phyloP scores from a whole-genome alignment of 1,140 invertebrate species.

The Drepana arcuata region DNA sequence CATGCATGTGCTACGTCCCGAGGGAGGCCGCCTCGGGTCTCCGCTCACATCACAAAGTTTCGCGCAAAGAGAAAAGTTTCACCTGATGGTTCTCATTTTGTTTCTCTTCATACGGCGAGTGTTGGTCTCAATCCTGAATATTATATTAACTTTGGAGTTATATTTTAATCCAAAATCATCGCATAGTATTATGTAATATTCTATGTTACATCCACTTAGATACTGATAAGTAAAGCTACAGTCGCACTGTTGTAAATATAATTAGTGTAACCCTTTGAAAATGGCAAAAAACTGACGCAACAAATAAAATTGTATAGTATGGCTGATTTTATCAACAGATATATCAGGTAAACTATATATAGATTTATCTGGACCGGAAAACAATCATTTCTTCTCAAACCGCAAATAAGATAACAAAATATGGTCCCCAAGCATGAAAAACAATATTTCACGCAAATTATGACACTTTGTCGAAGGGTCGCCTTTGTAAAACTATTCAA shows the following conservation, averaged over 20 bases:
- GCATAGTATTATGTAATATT: too few relatives aligned
- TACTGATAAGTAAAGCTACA: slow-evolving; percentile 7
- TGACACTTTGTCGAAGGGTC: slow-evolving; percentile 54
- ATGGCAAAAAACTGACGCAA: too few relatives aligned
- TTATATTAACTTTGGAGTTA: slow-evolving; percentile 13
- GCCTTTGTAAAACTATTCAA: slow-evolving; percentile 50
- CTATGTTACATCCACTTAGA: too few relatives aligned
- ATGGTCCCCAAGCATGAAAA: slow-evolving; percentile 32
- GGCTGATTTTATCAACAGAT: slow-evolving; percentile 7
- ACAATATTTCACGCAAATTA: slow-evolving; percentile 56
- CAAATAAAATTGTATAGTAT: too few relatives aligned
- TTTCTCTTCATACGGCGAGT: slow-evolving; percentile 34
- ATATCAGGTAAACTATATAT: too few relatives aligned
- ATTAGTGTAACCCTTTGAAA: too few relatives aligned
- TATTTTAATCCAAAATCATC: too few relatives aligned
- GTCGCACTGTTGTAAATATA: too few relatives aligned
- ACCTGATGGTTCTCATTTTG: slow-evolving; percentile 45
- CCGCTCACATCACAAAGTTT: slow-evolving; percentile 52
- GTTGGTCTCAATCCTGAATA: slow-evolving; percentile 16
- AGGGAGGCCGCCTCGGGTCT: slow-evolving; percentile 34
- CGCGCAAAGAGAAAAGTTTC: slow-evolving; percentile 55
- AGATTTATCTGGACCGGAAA: too few relatives aligned
- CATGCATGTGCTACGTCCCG: slow-evolving; percentile 49
- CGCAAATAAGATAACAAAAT: slow-evolving; percentile 41
- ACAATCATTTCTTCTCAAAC: slow-evolving; percentile 27